Evolutionary conservation across 1,140 invertebrate species (phyloP), one percentile per base, ranked within the genome.

Genomic region (Neoseiulus cucumeris): DNA sequence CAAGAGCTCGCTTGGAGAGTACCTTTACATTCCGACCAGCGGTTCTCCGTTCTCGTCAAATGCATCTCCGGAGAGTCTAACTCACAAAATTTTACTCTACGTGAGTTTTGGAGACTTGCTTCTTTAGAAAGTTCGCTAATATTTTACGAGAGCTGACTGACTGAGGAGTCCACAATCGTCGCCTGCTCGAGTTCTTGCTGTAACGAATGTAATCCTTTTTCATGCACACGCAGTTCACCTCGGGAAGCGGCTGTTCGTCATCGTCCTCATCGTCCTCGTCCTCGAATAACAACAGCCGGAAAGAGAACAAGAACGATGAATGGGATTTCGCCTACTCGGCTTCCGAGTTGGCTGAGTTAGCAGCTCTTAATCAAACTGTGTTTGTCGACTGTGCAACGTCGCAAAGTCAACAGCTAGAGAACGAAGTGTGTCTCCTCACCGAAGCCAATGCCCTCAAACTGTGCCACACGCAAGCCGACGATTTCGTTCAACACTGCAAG

Each of bases 401-500:
- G 17, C 33, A 47, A 47, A 41, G 28, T 41, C 42, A 66, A 33
- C 51, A 59, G 33, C 33, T 20, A 12, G 51, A 59, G 51, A 59
- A 66, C 69, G 75, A 79, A 69, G 72, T 79, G 66, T 77, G 74
- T 69, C 78, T 78, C 33, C 72, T 78, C 55, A 76, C 73, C 68
- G 79, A 80, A 71, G 73, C 74, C 7, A 72, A 74, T 33, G 78
- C 77, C 18, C 68, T 69, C 12, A 73, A 74, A 67, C 69, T 80
- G 42, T 74, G 76, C 9, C 74, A 78, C 64, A 71, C 73, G 0
- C 76, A 72, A 68, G 72, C 78, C 12, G 30, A 29, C 20, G 80
- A 81, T 68, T 76, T 80, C 70, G 75, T 79, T n/a, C 76, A 79
- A 67, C 76, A 80, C 68, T 80, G 79, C 68, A 80, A 80, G 71